Base-by-base conservation (phyloP, 2,888 invertebrate species). In the Dascillus cervinus region DNA sequence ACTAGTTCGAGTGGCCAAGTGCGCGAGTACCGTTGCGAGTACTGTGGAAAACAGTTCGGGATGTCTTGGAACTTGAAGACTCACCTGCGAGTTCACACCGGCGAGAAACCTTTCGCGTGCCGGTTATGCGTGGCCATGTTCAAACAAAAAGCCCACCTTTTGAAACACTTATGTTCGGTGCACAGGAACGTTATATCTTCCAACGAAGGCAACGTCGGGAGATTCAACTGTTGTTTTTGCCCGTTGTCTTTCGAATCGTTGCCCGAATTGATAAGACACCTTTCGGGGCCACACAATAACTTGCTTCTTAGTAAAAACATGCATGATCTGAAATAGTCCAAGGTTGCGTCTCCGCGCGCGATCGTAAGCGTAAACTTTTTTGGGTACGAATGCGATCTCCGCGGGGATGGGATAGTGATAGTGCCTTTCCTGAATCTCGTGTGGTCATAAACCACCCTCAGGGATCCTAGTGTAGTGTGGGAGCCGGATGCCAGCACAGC, bases 51-150 rank as follows among this genome's bases (percentile, higher is more conserved):
- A 65, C 88, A 88, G 64, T 89, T 89, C 53, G 88, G 88, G 37
- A 88, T 88, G 88, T 87, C 87, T 36, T 89, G 88, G 88, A 89
- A 89, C 70, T 72, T 89, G 55, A 89, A 89, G 64, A 89, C 88
- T 39, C 88, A 88, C 65, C 70, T 88, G 34, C 73, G 88, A 56
- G 88, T 89, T 11, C 88, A 88, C 56, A 89, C 88, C 0, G 88
- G 88, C 36, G 88, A 89, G 52, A 89, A 88, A 60, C 88, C 88
- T 1, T 89, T 89, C 58, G 88, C 88, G 47, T 89, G 88, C 71
- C 75, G 88, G 50, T 73, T 88, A 25, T 89, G 88, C 58, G 86
- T 88, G 36, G 88, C 88, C 32, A 89, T 88, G 88, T 89, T 89
- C 64, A 89, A 89, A 65, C 88, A 89, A 56, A 89, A 89, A 61